Evolutionary conservation across 2,113 vertebrate genomes (phyloP), one percentile per base, ranked within the genome.

Genomic region (Hyaena hyaena): DNA sequence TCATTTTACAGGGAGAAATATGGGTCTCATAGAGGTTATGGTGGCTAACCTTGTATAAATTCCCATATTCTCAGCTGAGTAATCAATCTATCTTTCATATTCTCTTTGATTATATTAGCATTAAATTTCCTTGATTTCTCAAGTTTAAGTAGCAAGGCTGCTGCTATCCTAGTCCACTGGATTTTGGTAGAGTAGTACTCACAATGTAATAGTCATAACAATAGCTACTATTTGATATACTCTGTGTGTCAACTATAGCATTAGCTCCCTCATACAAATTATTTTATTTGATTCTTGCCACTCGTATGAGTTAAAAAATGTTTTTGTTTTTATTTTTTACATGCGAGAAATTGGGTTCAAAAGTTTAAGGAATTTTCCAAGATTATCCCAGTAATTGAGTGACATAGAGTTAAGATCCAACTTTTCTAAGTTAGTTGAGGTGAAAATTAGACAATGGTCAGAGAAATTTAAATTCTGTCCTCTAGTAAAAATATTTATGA

Each of bases 361-460:
- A 95, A 86, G 11, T 77, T 63, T 90, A 84, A 90, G 55, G 33
- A 61, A 16, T 4, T 61, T 71, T 90, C 31, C 26, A 48, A 81
- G 74, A 39, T 80, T 4, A n/a, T 0, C 35, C 16, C 39, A 84
- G 16, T 66, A 80, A 85, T 11, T 31, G 10, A 39, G 28, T 83
- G 61, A 39, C 35, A 74, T 1, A 14, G 21, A n/a, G 14, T 26
- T 97, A 28, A 35, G 26, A 89, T 55, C 24, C 65, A 92, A 71
- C 21, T 66, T 84, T 69, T 45, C 35, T 24, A 81, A 94, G 16
- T 77, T 76, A 81, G 9, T 31, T 68, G 31, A 50, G 11, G 71
- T 84, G 8, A 69, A 23, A 95, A 43, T 91, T 73, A 84, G 35
- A 91, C 95, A 95, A 61, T 66, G 24, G 73, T 71, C 53, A 81